A percentile compares a stretch with the other conserved stretches of the same genome.
Evolutionary conservation across 2,888 invertebrate genomes (phyloP).

Genomic region (Trachelus stipa): DNA sequence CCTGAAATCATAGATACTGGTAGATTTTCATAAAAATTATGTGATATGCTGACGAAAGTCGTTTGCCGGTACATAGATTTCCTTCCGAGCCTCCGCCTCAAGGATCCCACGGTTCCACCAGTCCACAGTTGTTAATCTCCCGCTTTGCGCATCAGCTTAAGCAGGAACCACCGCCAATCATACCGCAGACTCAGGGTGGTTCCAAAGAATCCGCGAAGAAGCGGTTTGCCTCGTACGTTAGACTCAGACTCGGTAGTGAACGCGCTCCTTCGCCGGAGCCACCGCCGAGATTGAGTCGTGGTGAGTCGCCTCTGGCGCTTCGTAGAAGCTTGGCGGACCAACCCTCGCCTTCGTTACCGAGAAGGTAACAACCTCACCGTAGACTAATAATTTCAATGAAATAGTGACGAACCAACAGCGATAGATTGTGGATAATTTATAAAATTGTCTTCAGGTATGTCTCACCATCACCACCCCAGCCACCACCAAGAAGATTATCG

Average conservation of each 20-base stretch:
- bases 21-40: too few species aligned
- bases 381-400: background rate
- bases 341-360: constrained; percentile 63
- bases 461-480: constrained; percentile 73
- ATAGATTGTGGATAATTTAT: too few species aligned
- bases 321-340: constrained; percentile 72
- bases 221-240: constrained; percentile 85
- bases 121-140: constrained; percentile 62
- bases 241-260: constrained; percentile 77
- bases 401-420: background rate
- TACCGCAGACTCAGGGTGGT: constrained; percentile 45
- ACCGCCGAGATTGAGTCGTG: constrained; percentile 62
- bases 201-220: constrained; percentile 71
- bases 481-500: constrained; percentile 74
- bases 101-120: constrained; percentile 56
- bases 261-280: constrained; percentile 64
- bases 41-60: too few species aligned
- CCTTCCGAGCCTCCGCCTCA: constrained; percentile 61
- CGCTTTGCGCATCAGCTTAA: constrained; percentile 60
- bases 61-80: constrained; percentile 42
- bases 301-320: constrained; percentile 70
- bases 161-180: constrained; percentile 53
- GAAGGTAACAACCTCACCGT: constrained; percentile 51
- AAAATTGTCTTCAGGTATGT: constrained; percentile 67
- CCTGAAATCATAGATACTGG: too few species aligned